phyloP scores from a whole-genome alignment of 1,140 invertebrate species.

The Latrodectus geometricus region DNA sequence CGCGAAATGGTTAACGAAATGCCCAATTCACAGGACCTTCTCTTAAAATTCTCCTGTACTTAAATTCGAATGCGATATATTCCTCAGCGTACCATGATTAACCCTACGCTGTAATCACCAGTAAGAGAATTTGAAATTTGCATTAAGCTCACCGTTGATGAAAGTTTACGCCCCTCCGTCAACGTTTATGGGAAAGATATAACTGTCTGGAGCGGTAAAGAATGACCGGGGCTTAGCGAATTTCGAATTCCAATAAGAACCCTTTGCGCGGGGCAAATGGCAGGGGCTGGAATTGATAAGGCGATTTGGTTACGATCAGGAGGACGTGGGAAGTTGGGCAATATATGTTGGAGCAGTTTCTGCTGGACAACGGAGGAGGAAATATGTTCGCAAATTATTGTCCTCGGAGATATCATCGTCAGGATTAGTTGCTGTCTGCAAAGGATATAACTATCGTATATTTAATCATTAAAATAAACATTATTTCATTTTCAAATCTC shows the following conservation, averaged over 20 bases:
- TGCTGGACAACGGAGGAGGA: too few species aligned
- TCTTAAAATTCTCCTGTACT: too few species aligned
- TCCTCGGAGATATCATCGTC: too few species aligned
- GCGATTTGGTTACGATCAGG: not conserved
- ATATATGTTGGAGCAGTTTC: too few species aligned
- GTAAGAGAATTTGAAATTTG: constrained; percentile 8
- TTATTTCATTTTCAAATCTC: too few species aligned
- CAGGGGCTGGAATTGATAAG: constrained; percentile 9
- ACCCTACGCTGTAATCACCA: not conserved
- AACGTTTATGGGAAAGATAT: not conserved
- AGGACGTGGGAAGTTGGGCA: too few species aligned
- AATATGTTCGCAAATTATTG: too few species aligned
- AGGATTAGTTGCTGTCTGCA: too few species aligned
- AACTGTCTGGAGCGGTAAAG: constrained; percentile 6
- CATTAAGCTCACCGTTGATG: constrained; percentile 28
- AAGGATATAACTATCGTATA: too few species aligned
- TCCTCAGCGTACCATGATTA: not conserved
- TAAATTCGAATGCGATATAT: constrained; percentile 9
- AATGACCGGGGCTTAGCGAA: constrained; percentile 3
- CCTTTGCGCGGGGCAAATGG: not conserved
- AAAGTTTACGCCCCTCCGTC: not conserved
- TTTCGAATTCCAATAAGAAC: constrained; percentile 7
- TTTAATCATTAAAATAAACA: too few species aligned
- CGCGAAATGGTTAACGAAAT: too few species aligned
- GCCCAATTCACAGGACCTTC: too few species aligned